phyloP scores from a whole-genome alignment of 2,113 vertebrate genomes.

The Psittacus erithacus region DNA sequence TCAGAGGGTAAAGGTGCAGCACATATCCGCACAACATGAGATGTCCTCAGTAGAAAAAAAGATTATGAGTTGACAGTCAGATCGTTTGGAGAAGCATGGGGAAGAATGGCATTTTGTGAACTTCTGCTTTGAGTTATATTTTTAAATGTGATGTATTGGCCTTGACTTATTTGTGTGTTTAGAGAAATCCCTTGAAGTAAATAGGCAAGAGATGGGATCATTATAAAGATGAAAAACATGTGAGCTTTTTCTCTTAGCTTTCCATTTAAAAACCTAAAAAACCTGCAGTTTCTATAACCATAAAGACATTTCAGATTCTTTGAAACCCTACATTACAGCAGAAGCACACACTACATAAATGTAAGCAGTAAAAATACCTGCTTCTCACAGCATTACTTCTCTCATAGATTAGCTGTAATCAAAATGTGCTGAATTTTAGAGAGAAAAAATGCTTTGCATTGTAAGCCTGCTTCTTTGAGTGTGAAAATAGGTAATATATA shows the following conservation, averaged over 20 bases:
- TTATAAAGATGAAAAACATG: background rate
- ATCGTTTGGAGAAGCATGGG: background rate
- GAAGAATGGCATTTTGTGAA: background rate
- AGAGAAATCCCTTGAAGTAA: background rate
- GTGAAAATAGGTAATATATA: background rate
- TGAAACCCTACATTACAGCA: background rate
- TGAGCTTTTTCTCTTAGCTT: background rate
- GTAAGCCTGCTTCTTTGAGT: background rate
- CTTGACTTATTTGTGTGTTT: background rate
- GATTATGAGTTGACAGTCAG: background rate
- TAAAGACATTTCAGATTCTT: background rate
- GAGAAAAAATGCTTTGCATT: background rate
- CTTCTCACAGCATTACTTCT: background rate
- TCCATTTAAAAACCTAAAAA: background rate
- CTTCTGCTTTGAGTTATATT: background rate
- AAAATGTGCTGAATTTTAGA: conserved; percentile 11
- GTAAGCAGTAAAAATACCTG: background rate
- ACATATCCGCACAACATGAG: fast-evolving
- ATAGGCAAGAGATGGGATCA: background rate
- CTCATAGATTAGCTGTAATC: background rate
- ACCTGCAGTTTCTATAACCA: background rate
- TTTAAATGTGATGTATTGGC: background rate
- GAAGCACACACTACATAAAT: background rate
- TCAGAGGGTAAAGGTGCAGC: background rate
- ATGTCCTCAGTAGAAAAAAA: background rate